Conservation (phyloP, 2,888 invertebrate species). For the Chironomus riparius region DNA sequence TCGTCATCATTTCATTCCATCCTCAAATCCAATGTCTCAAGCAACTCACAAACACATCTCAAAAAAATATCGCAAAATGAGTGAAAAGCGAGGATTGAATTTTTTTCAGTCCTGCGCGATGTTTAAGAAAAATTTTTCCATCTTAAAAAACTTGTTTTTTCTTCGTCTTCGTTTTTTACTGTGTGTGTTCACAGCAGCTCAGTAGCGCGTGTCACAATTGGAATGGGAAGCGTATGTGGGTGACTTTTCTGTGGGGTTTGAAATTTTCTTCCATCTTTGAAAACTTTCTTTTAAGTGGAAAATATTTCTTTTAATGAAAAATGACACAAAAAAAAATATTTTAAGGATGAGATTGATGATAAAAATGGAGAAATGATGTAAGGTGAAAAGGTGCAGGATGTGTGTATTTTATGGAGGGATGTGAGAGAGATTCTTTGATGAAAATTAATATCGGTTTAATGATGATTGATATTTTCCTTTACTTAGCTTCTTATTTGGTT, state of each 20-base stretch:
- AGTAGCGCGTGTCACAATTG: neutral
- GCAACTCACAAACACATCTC: too few species aligned
- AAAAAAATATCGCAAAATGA: too few species aligned
- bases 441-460: neutral
- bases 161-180: neutral
- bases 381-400: neutral
- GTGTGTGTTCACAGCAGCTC: neutral
- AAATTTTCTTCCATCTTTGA: too few species aligned
- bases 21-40: too few species aligned
- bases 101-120: neutral
- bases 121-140: neutral
- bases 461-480: neutral
- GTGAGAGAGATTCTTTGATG: neutral
- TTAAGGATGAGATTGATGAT: neutral
- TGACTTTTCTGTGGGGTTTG: neutral
- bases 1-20: too few species aligned
- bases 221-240: neutral
- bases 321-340: too few species aligned
- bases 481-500: too few species aligned
- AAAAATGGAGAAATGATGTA: neutral
- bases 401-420: too few species aligned
- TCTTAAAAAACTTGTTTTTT: neutral
- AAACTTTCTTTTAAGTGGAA: too few species aligned
- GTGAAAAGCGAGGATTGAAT: neutral
- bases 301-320: too few species aligned